phyloP scores from a whole-genome alignment of 1,140 invertebrate species.

The Dendrolimus kikuchii region DNA sequence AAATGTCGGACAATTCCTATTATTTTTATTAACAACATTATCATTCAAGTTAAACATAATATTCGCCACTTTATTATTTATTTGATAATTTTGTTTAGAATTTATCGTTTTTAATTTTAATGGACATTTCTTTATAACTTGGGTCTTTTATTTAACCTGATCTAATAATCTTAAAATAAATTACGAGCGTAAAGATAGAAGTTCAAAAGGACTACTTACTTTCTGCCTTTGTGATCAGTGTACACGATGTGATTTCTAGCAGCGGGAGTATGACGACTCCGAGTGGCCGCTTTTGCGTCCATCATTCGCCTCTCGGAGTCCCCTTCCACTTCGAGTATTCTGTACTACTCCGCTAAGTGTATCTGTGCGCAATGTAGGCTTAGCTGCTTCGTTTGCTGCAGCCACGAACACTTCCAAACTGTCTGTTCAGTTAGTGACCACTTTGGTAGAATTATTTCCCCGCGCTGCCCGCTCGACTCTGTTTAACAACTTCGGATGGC shows the following conservation, averaged over 20 bases:
- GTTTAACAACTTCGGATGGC: constrained; percentile 56
- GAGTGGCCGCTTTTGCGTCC: constrained; percentile 47
- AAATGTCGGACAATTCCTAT: constrained; percentile 14
- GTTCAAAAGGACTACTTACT: constrained; percentile 51
- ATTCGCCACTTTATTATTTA: no score
- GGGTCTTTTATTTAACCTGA: no score
- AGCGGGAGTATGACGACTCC: constrained; percentile 40
- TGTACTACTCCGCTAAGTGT: neutral
- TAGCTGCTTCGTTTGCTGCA: constrained; percentile 6
- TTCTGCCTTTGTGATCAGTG: constrained; percentile 69
- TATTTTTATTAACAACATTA: constrained; percentile 14
- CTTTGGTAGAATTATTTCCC: constrained; percentile 44
- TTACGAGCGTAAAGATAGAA: constrained; percentile 1
- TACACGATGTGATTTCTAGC: constrained; percentile 68
- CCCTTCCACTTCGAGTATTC: neutral
- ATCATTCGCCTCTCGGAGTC: constrained; percentile 22
- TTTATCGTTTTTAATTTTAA: no score
- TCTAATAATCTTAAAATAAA: no score
- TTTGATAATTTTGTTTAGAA: no score
- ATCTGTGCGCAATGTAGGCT: constrained; percentile 1
- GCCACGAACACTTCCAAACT: constrained; percentile 35
- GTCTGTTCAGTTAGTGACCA: constrained; percentile 34
- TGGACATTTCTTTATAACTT: no score
- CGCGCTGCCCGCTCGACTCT: constrained; percentile 22
- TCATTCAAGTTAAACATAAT: neutral